Evolutionary conservation across 2,888 invertebrate genomes (phyloP).

Genomic region (Phasia obesa): DNA sequence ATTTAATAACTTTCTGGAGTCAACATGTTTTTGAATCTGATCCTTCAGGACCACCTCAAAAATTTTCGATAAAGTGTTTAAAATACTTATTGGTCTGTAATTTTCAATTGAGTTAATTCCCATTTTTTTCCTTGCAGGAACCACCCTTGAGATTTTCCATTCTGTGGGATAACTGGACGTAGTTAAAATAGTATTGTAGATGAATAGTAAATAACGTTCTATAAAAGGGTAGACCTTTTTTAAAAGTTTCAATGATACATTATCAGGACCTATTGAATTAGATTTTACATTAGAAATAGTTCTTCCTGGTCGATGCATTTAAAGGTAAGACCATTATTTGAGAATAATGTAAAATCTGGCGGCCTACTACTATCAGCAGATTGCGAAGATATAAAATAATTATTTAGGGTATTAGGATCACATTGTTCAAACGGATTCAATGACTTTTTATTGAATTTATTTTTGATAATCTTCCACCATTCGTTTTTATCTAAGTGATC

Average conservation of each 20-base stretch:
- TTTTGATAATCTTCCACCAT: slow-evolving; percentile 1
- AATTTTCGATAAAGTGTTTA: too few species aligned
- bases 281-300: slow-evolving; percentile 1
- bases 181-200: not conserved
- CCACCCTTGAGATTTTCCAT: not conserved
- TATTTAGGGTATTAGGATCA: not conserved
- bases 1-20: not conserved
- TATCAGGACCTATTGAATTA: not conserved
- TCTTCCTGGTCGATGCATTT: not conserved
- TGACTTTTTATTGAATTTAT: not conserved
- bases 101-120: not conserved
- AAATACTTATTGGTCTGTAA: not conserved
- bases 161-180: not conserved
- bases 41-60: not conserved
- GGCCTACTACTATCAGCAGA: not conserved
- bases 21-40: not conserved
- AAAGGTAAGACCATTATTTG: not conserved
- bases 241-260: not conserved
- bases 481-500: not conserved
- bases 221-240: not conserved
- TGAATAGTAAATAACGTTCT: not conserved
- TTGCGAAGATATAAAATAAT: not conserved
- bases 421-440: not conserved
- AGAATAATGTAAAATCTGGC: too few species aligned
- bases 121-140: not conserved